These are phyloP conservation scores for Neomorphus geoffroyi DNA, from an alignment of 2,797 vertebrate genomes.

Conservation along the genomic window DNA sequence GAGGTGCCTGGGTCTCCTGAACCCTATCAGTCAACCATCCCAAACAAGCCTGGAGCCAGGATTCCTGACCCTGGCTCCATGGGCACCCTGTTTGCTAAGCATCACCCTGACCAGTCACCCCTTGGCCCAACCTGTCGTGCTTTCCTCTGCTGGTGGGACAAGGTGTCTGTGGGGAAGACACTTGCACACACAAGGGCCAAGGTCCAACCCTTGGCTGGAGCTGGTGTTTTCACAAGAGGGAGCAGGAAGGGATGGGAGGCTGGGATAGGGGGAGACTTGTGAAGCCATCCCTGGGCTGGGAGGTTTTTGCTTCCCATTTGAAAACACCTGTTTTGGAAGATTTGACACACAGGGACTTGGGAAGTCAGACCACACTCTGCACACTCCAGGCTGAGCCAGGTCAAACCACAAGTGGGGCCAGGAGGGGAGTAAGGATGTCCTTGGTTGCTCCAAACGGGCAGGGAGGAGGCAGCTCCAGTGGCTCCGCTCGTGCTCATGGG, in stretches of 20 bases:
- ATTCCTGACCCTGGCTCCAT: not conserved
- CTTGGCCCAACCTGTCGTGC: not conserved
- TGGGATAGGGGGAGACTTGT: not conserved
- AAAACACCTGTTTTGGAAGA: not conserved
- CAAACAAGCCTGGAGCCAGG: not conserved
- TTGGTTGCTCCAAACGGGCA: not conserved
- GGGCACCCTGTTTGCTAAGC: not conserved
- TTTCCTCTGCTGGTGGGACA: accelerated
- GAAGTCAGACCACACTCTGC: not conserved
- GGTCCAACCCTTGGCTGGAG: not conserved
- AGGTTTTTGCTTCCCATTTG: not conserved
- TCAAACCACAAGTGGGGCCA: not conserved
- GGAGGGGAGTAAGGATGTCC: not conserved
- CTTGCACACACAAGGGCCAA: not conserved
- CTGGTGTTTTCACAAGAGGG: not conserved
- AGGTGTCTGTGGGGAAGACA: too few relatives aligned
- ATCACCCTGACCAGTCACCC: accelerated
- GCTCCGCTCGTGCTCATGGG: not conserved
- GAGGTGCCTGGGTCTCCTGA: not conserved
- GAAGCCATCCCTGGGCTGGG: not conserved
- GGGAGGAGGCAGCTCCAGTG: not conserved
- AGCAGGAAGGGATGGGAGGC: not conserved
- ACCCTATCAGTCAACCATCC: accelerated
- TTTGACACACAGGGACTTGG: too few relatives aligned
- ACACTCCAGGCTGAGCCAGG: not conserved